Evolutionary conservation across 2,888 invertebrate genomes (phyloP).

Genomic region (Monopis laevigella): DNA sequence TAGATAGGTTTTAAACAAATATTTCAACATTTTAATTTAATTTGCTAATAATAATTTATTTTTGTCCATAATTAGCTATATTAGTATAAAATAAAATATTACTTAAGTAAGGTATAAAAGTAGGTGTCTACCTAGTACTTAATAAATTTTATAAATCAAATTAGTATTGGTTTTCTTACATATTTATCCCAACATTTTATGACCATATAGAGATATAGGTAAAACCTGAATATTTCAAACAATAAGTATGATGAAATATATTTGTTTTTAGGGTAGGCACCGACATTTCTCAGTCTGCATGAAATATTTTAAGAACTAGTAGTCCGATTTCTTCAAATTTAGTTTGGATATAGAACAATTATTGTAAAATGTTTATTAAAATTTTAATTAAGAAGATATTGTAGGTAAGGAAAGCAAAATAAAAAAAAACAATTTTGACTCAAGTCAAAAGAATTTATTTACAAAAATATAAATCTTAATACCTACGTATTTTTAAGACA

Average conservation of each 20-base stretch:
- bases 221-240: no score
- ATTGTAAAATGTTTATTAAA: not conserved
- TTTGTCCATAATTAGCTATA: constrained; percentile 12
- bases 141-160: not conserved
- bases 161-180: no score
- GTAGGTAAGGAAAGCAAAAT: no score
- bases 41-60: constrained; percentile 8
- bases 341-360: no score
- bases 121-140: not conserved
- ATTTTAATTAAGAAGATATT: not conserved
- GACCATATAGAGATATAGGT: no score
- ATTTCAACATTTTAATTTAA: not conserved
- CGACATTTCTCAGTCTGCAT: no score
- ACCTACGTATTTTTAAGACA: constrained; percentile 6
- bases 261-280: no score
- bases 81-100: constrained; percentile 10
- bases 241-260: no score
- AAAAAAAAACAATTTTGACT: no score
- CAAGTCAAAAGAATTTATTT: constrained; percentile 10
- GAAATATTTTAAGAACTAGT: no score
- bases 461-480: constrained; percentile 7
- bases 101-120: not conserved
- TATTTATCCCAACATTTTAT: no score
- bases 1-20: constrained; percentile 31
- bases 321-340: no score